Evolutionary conservation across 2,888 invertebrate species (phyloP), one percentile per base, ranked within the genome.

Genomic region (Metallyticus violacea): DNA sequence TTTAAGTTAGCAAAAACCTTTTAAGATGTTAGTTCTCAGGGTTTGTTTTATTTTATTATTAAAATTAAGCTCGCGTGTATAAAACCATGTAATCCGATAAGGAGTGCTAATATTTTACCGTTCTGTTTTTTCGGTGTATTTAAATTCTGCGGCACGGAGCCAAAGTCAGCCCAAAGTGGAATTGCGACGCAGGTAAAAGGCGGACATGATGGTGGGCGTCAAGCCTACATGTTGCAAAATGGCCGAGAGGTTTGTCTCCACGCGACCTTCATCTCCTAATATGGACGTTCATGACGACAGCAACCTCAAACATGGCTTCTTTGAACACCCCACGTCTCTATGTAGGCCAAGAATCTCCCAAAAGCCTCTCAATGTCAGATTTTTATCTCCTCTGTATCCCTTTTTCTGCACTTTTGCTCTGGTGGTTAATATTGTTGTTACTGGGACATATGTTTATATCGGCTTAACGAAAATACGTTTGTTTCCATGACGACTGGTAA

Each of bases 201-300:
- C 9, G 40, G 40, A 62, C n/a, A n/a, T n/a, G n/a, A n/a, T n/a
- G 40, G 40, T 62, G 40, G 40, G 40, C 40, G 40, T 62, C 15
- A 62, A 62, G 22, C 40, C 28, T 25, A 83, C 83, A 83, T 76
- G 83, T 83, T 83, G 83, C 83, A 83, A 83, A 83, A 83, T 77
- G 83, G 77, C 83, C 15, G 28, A 26, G 77, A 9, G 79, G 26
- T 83, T 22, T 81, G 81, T 40, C 22, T 83, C 77, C 27, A n/a
- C 25, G 83, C 76, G 83, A 83, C 83, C 83, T 83, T 83, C 83
- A 83, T 83, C 26, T 40, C 83, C 77, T 40, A 83, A 83, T 83
- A 83, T 77, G 83, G 83, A 27, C 5, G 15, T 76, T 77, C 79
- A 27, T 28, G 28, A 77, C 77, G 77, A 29, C 83, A 29, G 1